Percentiles rank a stretch among this genome's conserved stretches.
These are phyloP conservation scores for Vanacampus margaritifer DNA, from an alignment of 2,113 vertebrate genomes.

Conservation along the genomic window DNA sequence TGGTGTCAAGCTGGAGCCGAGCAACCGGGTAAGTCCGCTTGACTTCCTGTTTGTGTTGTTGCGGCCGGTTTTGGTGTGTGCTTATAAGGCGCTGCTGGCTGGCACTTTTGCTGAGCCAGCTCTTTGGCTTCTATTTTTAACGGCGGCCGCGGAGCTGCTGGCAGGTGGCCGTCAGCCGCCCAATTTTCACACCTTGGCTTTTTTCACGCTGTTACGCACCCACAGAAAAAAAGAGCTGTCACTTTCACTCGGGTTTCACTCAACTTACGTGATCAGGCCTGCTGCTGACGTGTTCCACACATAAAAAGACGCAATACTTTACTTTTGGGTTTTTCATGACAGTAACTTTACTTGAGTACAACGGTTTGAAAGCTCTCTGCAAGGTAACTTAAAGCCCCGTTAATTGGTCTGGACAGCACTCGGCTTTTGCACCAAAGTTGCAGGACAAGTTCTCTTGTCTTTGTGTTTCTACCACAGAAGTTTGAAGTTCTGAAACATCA, in stretches of 20 bases:
- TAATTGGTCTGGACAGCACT: too few relatives aligned
- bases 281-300: not conserved
- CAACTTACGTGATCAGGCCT: not conserved
- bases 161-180: conserved; percentile 29
- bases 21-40: conserved; percentile 83
- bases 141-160: conserved; percentile 59
- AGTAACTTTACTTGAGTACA: too few relatives aligned
- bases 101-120: conserved; percentile 68
- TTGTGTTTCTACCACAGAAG: too few relatives aligned
- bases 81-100: conserved; percentile 69
- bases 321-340: too few relatives aligned
- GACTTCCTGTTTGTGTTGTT: conserved; percentile 20
- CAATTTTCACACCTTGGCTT: not conserved
- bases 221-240: not conserved
- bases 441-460: too few relatives aligned
- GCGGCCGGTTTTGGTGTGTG: conserved; percentile 21
- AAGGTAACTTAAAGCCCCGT: too few relatives aligned
- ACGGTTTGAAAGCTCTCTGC: too few relatives aligned
- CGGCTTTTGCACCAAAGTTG: too few relatives aligned
- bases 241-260: not conserved
- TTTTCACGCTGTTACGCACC: not conserved
- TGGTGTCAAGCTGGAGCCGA: conserved; percentile 87
- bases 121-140: conserved; percentile 74
- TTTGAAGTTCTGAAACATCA: too few relatives aligned
- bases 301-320: too few relatives aligned